A percentile compares a stretch with the other conserved stretches of the same genome.
phyloP scores from a whole-genome alignment of 2,797 vertebrate genomes.

The Phalanger gymnotis region DNA sequence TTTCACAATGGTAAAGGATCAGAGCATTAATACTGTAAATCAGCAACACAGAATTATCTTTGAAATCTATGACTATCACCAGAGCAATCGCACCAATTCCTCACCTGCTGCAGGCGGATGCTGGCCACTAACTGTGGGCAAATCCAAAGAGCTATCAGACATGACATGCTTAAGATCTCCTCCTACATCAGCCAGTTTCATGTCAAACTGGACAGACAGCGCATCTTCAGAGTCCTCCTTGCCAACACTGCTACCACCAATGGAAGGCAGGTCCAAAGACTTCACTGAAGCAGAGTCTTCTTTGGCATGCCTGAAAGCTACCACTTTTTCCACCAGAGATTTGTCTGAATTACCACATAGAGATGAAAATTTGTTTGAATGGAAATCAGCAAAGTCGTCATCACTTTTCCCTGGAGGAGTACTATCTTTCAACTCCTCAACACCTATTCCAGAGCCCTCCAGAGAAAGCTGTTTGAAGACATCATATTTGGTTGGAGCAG shows the following conservation, averaged over 20 bases:
- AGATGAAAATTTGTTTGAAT: constrained; percentile 93
- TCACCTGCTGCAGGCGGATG: constrained; percentile 99
- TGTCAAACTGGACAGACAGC: constrained; percentile 98
- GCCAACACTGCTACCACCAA: constrained; percentile 96
- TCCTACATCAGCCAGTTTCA: constrained; percentile 98
- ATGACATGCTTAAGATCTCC: constrained; percentile 99
- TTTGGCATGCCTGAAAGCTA: constrained; percentile 95
- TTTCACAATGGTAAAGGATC: constrained; percentile 66
- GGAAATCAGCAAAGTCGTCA: constrained; percentile 97
- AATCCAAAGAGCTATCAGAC: constrained; percentile 99
- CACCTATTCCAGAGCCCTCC: constrained; percentile 87
- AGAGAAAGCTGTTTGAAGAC: constrained; percentile 95
- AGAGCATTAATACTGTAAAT: constrained; percentile 78
- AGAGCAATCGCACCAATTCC: constrained; percentile 99
- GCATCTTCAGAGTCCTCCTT: constrained; percentile 99
- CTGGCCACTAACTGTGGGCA: constrained; percentile 96
- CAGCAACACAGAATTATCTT: constrained; percentile 71
- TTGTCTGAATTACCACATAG: constrained; percentile 89
- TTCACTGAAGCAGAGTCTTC: constrained; percentile 98
- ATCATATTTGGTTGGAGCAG: constrained; percentile 89
- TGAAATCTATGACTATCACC: constrained; percentile 84
- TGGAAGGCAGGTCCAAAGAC: constrained; percentile 97
- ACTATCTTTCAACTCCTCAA: constrained; percentile 92
- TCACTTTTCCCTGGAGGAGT: constrained; percentile 87
- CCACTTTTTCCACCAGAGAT: constrained; percentile 94